Percentiles rank a stretch among this genome's conserved stretches.
phyloP scores from a whole-genome alignment of 2,797 vertebrate genomes.

The Chelmon rostratus region DNA sequence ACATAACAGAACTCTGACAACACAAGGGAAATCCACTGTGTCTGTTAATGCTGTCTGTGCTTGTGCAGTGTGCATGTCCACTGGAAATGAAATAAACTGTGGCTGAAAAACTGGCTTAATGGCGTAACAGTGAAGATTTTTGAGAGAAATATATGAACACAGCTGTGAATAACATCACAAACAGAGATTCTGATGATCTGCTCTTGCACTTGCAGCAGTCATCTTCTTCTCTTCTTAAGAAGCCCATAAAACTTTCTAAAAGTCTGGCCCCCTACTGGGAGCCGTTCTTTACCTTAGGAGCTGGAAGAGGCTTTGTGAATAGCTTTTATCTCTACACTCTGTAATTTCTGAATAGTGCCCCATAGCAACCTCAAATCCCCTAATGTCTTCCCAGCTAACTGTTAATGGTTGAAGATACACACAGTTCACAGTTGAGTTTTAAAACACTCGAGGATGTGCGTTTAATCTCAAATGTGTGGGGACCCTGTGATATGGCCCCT shows the following conservation, averaged over 20 bases:
- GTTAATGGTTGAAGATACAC: constrained; percentile 31
- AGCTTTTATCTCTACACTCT: not conserved
- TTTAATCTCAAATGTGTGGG: constrained; percentile 26
- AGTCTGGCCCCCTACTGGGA: not conserved
- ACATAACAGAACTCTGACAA: not conserved
- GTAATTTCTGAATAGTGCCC: no score
- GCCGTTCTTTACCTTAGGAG: not conserved
- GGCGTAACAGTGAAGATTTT: not conserved
- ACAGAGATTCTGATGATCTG: no score
- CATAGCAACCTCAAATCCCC: not conserved
- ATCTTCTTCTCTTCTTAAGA: not conserved
- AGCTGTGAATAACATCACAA: not conserved
- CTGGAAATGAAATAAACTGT: not conserved
- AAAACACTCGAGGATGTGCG: constrained; percentile 23
- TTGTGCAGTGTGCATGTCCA: not conserved
- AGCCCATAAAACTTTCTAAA: not conserved
- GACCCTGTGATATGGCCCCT: constrained; percentile 25
- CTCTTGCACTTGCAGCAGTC: not conserved
- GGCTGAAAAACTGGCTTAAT: not conserved
- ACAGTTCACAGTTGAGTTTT: constrained; percentile 17
- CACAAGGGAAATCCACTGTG: not conserved
- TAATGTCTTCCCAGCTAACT: constrained; percentile 23
- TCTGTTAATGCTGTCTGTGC: not conserved
- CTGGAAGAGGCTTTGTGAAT: not conserved
- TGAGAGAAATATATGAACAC: not conserved